Evolutionary conservation across 2,113 vertebrate genomes (phyloP).

Genomic region (Aplodontia rufa): DNA sequence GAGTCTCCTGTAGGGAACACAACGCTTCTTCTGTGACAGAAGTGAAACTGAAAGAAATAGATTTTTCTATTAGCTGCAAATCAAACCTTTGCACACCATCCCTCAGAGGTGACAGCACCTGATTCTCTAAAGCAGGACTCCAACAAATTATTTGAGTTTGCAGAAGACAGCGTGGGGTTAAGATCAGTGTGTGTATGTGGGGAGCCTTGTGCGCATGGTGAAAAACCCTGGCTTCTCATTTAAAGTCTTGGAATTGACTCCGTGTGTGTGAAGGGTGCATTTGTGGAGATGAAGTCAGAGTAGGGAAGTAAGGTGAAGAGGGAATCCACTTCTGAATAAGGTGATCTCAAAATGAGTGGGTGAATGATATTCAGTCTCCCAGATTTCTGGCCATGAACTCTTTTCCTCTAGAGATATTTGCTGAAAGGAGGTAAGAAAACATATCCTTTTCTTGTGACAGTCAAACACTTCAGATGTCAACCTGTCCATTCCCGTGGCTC

Average conservation of each 20-base stretch:
- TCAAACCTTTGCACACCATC: constrained; percentile 65
- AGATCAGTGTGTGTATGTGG: background rate
- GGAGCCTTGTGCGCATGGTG: background rate
- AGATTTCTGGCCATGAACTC: constrained; percentile 9
- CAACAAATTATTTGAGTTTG: constrained; percentile 45
- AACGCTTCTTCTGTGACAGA: constrained; percentile 49
- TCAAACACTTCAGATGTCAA: constrained; percentile 45
- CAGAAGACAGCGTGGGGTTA: constrained; percentile 45
- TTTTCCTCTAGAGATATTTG: constrained; percentile 4
- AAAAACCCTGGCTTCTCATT: background rate
- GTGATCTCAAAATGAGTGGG: background rate
- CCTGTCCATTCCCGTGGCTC: background rate
- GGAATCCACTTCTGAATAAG: background rate
- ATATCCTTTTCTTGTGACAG: background rate
- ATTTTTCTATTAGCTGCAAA: constrained; percentile 78
- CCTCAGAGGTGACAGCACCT: constrained; percentile 58
- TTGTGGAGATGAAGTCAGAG: background rate
- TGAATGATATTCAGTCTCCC: background rate
- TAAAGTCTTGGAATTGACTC: background rate
- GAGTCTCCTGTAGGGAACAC: constrained; percentile 56
- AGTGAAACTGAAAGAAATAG: constrained; percentile 77
- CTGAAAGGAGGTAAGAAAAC: background rate
- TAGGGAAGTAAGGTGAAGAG: background rate
- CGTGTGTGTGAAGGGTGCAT: background rate
- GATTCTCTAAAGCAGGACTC: constrained; percentile 27